Percentiles rank a stretch among this genome's conserved stretches.
phyloP scores from a whole-genome alignment of 2,113 vertebrate species.

The Ptychochromis oligacanthus region DNA sequence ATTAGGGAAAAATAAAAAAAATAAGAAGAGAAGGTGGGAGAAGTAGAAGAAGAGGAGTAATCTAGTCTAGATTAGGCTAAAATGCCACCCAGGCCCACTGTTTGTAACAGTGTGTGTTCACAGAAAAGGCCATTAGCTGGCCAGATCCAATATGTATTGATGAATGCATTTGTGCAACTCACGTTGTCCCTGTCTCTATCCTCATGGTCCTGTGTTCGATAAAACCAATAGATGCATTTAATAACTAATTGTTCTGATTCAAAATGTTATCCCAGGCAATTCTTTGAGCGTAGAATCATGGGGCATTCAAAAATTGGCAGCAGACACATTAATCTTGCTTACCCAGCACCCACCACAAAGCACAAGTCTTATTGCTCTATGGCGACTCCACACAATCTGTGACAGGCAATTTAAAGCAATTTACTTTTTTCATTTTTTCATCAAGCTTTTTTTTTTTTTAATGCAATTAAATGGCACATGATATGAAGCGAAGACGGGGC shows the following conservation, averaged over 20 bases:
- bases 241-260: conserved; percentile 74
- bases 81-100: conserved; percentile 44
- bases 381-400: conserved; percentile 59
- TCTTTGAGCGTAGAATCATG: conserved; percentile 47
- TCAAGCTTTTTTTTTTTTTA: conserved; percentile 54
- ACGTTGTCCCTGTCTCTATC: conserved; percentile 52
- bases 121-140: conserved; percentile 62
- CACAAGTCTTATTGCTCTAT: conserved; percentile 48
- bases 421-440: conserved; percentile 73
- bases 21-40: neutral
- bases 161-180: conserved; percentile 60
- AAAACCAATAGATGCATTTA: conserved; percentile 71
- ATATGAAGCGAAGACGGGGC: conserved; percentile 55
- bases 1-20: conserved; percentile 52
- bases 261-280: conserved; percentile 62
- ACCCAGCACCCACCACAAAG: conserved; percentile 46
- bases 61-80: conserved; percentile 31
- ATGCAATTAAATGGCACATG: conserved; percentile 74
- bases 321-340: conserved; percentile 74
- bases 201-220: conserved; percentile 40
- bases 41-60: conserved; percentile 19
- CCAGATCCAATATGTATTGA: conserved; percentile 71
- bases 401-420: conserved; percentile 80
- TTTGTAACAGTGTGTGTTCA: conserved; percentile 22
- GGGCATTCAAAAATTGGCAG: conserved; percentile 57